Evolutionary conservation across 2,113 vertebrate genomes (phyloP).

Genomic region (Sturnira hondurensis): DNA sequence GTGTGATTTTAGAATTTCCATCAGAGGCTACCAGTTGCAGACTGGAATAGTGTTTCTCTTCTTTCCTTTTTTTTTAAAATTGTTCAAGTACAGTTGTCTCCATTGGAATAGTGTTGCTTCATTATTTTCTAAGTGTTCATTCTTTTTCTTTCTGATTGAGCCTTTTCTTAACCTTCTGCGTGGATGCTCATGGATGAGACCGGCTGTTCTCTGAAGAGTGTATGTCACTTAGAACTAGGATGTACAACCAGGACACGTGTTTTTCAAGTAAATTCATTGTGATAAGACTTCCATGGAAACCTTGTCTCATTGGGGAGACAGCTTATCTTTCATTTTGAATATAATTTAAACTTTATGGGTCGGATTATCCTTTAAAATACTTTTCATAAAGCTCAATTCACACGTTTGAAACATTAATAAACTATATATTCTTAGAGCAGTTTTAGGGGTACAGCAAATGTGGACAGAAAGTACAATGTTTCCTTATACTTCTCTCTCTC

Average conservation of each 20-base stretch:
- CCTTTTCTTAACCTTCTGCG: background rate
- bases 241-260: background rate
- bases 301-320: background rate
- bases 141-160: background rate
- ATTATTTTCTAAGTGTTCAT: background rate
- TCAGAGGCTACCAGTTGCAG: background rate
- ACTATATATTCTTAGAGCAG: background rate
- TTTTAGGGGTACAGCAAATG: background rate
- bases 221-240: background rate
- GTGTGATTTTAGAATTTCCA: constrained; percentile 26
- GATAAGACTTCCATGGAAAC: background rate
- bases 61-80: background rate
- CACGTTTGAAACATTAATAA: background rate
- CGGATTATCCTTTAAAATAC: background rate
- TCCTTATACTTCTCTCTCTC: background rate
- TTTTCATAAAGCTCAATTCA: background rate
- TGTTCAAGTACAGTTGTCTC: too few species aligned
- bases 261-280: constrained; percentile 19
- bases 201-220: background rate
- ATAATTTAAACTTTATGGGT: background rate
- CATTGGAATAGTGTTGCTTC: background rate
- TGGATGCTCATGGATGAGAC: background rate
- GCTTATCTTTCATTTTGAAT: background rate
- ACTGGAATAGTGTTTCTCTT: background rate
- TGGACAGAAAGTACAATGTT: background rate